Conservation (phyloP, 2,888 invertebrate species). For the Morpho achilles region DNA sequence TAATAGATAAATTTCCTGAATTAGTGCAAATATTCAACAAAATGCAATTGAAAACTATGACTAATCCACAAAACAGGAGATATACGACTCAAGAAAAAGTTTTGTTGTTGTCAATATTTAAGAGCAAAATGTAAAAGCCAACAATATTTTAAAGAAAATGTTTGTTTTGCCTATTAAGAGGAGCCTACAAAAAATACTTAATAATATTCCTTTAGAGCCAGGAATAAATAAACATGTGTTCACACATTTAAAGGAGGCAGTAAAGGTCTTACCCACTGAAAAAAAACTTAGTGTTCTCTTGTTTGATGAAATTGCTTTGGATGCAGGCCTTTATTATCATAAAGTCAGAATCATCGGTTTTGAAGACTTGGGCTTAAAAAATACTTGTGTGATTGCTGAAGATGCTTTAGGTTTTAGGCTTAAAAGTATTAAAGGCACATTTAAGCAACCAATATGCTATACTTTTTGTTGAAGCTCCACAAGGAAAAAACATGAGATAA, state of each 20-base stretch:
- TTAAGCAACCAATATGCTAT: conserved; percentile 17
- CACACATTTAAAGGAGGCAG: conserved; percentile 1
- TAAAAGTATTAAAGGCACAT: conserved; percentile 18
- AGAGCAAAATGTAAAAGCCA: conserved; percentile 8
- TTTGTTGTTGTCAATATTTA: conserved; percentile 5
- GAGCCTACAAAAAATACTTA: conserved; percentile 3
- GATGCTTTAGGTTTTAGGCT: conserved; percentile 24
- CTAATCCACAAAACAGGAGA: conserved; percentile 4
- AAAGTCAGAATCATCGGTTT: conserved; percentile 9
- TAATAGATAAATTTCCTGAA: background rate
- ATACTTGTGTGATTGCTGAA: conserved; percentile 14
- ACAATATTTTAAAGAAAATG: conserved; percentile 6
- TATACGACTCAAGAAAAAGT: conserved; percentile 7
- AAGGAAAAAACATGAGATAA: background rate
- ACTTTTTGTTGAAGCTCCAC: conserved; percentile 10
- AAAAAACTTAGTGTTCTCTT: background rate
- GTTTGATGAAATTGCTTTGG: conserved; percentile 16
- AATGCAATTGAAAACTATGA: background rate
- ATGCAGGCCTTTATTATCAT: conserved; percentile 1
- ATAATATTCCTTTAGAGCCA: background rate
- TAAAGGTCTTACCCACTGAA: background rate
- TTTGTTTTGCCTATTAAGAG: conserved; percentile 10
- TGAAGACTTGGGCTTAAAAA: conserved; percentile 8
- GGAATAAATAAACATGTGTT: conserved; percentile 2
- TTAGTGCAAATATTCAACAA: background rate